A percentile compares a stretch with the other conserved stretches of the same genome.
Conservation (phyloP, 2,797 vertebrate species). For the Avahi laniger region DNA sequence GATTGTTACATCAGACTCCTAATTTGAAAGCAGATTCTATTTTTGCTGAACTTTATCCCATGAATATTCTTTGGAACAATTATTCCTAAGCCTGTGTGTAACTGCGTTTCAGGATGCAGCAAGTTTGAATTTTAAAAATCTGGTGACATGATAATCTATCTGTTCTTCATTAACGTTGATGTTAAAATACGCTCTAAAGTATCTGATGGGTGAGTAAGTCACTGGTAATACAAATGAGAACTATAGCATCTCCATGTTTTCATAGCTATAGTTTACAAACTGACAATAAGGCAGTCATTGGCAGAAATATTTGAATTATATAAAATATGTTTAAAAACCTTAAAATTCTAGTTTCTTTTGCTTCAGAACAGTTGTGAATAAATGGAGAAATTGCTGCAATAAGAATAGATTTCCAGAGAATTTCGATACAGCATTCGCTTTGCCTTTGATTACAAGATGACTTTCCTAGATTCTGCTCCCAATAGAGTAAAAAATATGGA, state of each 20-base stretch:
- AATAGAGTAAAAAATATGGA: neutral
- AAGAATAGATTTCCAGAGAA: neutral
- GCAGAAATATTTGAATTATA: neutral
- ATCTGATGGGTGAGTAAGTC: neutral
- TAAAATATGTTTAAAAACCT: neutral
- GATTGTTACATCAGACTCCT: neutral
- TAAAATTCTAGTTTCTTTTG: conserved; percentile 27
- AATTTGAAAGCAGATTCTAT: conserved; percentile 24
- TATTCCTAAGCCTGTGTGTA: neutral
- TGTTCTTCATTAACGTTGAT: neutral
- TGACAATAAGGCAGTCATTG: neutral
- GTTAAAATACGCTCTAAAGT: neutral
- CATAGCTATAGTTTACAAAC: neutral
- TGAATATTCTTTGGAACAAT: neutral
- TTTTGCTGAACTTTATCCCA: neutral
- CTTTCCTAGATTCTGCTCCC: neutral
- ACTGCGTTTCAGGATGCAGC: neutral
- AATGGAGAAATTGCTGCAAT: neutral
- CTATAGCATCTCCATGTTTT: neutral
- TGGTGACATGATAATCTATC: neutral
- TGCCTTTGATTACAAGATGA: neutral
- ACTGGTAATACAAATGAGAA: neutral
- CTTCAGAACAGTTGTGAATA: neutral
- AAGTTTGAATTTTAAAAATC: neutral
- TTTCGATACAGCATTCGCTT: neutral